A percentile compares a stretch with the other conserved stretches of the same genome.
These are phyloP conservation scores for Cricetomys ansorgei DNA, from an alignment of 2,113 vertebrate genomes.

Conservation along the genomic window DNA sequence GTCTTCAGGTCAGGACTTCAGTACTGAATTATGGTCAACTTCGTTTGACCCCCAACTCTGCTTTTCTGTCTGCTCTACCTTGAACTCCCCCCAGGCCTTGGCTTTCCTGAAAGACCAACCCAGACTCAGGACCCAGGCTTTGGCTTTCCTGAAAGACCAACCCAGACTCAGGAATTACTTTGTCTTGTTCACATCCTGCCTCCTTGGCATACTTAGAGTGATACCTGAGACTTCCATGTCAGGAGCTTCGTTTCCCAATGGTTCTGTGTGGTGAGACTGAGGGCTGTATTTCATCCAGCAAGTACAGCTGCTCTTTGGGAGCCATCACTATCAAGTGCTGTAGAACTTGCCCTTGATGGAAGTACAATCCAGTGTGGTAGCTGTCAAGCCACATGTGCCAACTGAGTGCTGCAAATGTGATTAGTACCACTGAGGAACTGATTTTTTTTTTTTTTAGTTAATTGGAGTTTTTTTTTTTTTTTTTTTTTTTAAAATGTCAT, in stretches of 20 bases:
- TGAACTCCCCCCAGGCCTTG: background rate
- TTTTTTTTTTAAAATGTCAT: background rate
- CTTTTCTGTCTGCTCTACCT: background rate
- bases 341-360: background rate
- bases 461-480: background rate
- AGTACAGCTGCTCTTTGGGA: rapidly evolving
- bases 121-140: background rate
- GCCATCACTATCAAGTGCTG: rapidly evolving
- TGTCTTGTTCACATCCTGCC: background rate
- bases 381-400: background rate
- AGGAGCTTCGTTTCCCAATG: background rate
- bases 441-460: conserved; percentile 16
- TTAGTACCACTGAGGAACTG: background rate
- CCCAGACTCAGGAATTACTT: background rate
- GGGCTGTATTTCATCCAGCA: background rate
- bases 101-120: background rate
- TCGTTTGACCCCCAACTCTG: background rate
- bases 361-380: background rate
- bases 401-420: background rate
- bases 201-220: background rate
- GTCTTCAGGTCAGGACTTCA: background rate
- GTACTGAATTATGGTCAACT: background rate
- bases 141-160: background rate
- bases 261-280: background rate
- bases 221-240: background rate